Evolutionary conservation across 2,113 vertebrate species (phyloP), one percentile per base, ranked within the genome.

Genomic region (Pelodiscus sinensis): DNA sequence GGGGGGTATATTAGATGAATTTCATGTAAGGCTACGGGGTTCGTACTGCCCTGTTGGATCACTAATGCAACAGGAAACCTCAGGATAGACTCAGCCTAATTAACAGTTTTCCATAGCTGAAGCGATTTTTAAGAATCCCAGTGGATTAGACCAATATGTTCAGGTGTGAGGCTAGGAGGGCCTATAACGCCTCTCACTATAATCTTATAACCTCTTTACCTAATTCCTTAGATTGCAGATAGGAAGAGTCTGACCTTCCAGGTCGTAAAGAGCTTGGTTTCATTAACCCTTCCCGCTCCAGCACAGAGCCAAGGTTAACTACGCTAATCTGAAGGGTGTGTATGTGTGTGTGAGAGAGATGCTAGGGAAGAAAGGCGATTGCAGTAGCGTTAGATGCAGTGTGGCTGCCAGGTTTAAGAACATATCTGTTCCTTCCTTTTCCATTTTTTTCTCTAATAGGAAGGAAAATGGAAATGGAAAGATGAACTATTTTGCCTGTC

Each of bases 231-330:
- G 90, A 88, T 96, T 83, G 97, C 94, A 97, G 98, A 98, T 97
- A 96, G 94, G 94, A 96, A 97, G 92, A 96, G 85, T 88, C 95
- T 98, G 98, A 99, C 98, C 98, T 93, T 95, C 50, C 91, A 95
- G 98, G 98, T 98, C 98, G 97, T 89, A 93, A 95, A 97, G 97
- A 98, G 98, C 96, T 96, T 79, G 97, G 97, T 97, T 98, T 98
- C 97, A 98, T 99, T 99, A 99, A 99, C 98, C 98, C 98, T 98
- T 98, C 92, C 97, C 95, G 97, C 94, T 97, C 98, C 97, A 90
- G 95, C 87, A 93, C 95, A 91, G 97, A 98, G 97, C 97, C 98
- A 96, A 98, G 98, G 98, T 98, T 98, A 99, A 99, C 98, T 97
- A 96, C 94, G 90, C 98, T 97, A 97, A 98, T 98, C 96, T 98